Evolutionary conservation across 2,113 vertebrate species (phyloP).

Genomic region (Anolis sagrei): DNA sequence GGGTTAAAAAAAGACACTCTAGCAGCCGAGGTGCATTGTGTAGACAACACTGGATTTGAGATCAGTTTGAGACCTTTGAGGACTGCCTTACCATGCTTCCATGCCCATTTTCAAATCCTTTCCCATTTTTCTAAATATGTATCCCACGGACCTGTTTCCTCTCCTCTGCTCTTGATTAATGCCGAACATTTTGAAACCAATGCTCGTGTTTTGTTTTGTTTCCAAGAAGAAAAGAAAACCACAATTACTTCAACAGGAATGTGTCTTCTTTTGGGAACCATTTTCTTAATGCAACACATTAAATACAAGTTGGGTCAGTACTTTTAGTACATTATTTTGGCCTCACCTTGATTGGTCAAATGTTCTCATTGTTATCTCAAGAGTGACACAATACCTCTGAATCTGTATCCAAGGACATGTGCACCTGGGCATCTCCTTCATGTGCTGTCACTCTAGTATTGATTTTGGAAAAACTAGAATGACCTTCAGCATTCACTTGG

Average conservation of each 20-base stretch:
- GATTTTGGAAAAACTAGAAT: background rate
- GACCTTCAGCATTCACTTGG: background rate
- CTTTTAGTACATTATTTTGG: background rate
- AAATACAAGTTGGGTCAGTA: background rate
- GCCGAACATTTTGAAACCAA: background rate
- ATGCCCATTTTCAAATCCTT: no score
- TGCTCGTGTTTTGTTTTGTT: background rate
- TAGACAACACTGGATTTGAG: no score
- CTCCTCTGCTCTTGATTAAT: background rate
- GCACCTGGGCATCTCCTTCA: background rate
- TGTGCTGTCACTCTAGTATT: background rate
- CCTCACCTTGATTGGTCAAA: background rate
- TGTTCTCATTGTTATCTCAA: background rate
- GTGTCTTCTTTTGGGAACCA: background rate
- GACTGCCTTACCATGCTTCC: no score
- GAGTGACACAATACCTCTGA: background rate
- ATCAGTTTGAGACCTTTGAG: no score
- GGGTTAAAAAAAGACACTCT: no score
- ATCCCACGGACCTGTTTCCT: no score
- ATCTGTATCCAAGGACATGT: background rate
- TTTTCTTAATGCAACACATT: background rate
- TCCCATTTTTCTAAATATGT: no score
- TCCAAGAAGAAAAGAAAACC: background rate
- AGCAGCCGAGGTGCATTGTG: no score
- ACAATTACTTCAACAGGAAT: background rate